Conservation (phyloP, 1,140 invertebrate species). For the Archegozetes longisetosus region DNA sequence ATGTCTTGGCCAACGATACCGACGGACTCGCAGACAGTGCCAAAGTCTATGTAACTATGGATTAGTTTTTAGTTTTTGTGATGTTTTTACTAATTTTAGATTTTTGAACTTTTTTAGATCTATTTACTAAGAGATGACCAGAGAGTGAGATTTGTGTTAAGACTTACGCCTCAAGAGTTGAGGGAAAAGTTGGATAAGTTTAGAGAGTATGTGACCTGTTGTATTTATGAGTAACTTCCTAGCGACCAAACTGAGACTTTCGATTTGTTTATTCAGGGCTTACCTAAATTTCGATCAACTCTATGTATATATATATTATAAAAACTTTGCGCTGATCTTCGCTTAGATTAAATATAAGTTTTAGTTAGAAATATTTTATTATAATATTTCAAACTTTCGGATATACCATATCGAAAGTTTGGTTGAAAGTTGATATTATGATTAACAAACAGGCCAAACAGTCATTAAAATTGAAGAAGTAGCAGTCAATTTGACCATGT, state of each 20-base stretch:
- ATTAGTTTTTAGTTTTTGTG: conserved; percentile 7
- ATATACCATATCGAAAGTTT: too few relatives aligned
- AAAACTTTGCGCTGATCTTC: neutral
- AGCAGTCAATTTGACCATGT: too few relatives aligned
- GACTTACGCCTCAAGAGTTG: conserved; percentile 68
- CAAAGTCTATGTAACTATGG: conserved; percentile 27
- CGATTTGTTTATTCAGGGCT: neutral
- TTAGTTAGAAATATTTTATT: too few relatives aligned
- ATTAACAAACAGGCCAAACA: too few relatives aligned
- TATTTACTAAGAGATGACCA: conserved; percentile 84
- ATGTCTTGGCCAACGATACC: conserved; percentile 67
- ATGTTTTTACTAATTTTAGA: conserved; percentile 4
- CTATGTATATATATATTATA: neutral
- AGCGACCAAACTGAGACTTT: neutral
- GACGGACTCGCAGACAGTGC: conserved; percentile 43
- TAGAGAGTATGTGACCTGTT: conserved; percentile 46
- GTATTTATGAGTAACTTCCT: too few relatives aligned
- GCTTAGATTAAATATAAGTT: too few relatives aligned
- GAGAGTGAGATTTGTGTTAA: conserved; percentile 73
- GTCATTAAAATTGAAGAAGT: too few relatives aligned
- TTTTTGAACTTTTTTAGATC: conserved; percentile 35
- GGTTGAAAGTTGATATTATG: too few relatives aligned
- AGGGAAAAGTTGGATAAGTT: conserved; percentile 58
- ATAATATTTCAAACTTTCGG: too few relatives aligned
- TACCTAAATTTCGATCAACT: neutral